Base-by-base conservation (phyloP, 2,113 vertebrate genomes). In the Menidia beryllina region DNA sequence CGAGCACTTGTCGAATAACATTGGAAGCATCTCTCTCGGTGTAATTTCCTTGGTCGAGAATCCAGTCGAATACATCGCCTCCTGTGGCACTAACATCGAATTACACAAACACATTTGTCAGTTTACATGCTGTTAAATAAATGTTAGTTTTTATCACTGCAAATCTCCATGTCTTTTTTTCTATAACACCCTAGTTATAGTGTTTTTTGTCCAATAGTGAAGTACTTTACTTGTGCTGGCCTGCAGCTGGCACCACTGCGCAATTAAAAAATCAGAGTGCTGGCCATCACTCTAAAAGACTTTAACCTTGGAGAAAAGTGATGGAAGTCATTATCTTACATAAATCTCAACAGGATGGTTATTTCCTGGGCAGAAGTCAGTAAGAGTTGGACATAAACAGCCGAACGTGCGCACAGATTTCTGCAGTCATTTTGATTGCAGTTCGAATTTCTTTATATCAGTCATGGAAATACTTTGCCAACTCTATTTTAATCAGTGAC, bases 21-120 rank as follows among this genome's bases (percentile, higher is more conserved):
- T 93, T 94, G 79, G 94, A 92, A 27, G 95, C 95, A 5, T 96
- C 94, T 89, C 91, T 91, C 79, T 96, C 95, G 7, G 94, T 94
- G 91, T 95, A 95, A 88, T 94, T 95, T 30, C 95, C 95, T 56
- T 95, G 94, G 75, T 95, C 94, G 77, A 95, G 88, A 77, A 95
- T 95, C 95, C 95, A 95, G 77, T 95, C 95, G 34, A 95, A 95
- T 17, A 95, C 94, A 57, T 95, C 95, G 24, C 94, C 94, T 53
- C 95, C 94, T 45, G 94, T 95, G 65, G 95, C 95, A 34, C 95
- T 95, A 34, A 82, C 25, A 66, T 11, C 25, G 3, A 26, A 17
- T n/a, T 41, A 50, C 59, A 59, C 59, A 39, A 34, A 34, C 36
- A 43, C 1, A 34, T 26, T 58, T 30, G 69, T 64, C 25, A 55